Evolutionary conservation across 2,888 invertebrate species (phyloP).

Genomic region (Shargacucullia verbasci): DNA sequence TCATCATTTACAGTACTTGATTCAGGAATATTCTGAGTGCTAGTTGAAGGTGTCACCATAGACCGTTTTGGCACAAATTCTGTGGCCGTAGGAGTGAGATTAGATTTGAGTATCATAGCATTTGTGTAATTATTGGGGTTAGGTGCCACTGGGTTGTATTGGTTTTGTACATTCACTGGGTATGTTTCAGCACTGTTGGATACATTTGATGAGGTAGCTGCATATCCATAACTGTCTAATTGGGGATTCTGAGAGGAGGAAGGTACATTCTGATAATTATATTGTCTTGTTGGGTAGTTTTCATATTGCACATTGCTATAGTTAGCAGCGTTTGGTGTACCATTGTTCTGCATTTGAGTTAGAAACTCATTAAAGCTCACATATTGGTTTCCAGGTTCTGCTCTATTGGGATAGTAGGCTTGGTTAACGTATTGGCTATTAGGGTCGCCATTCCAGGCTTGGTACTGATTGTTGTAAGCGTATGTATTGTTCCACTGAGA

Average conservation of each 20-base stretch:
- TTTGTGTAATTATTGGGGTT: constrained; percentile 68
- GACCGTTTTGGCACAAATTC: constrained; percentile 88
- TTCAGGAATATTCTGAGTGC: constrained; percentile 67
- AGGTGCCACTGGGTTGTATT: constrained; percentile 61
- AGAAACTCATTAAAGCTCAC: constrained; percentile 84
- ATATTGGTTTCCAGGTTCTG: constrained; percentile 77
- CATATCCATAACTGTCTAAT: constrained; percentile 67
- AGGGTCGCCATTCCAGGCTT: constrained; percentile 77
- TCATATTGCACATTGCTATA: constrained; percentile 76
- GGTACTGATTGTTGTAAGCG: constrained; percentile 80
- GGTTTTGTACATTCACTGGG: constrained; percentile 65
- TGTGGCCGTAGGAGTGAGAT: constrained; percentile 87
- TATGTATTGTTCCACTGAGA: constrained; percentile 86
- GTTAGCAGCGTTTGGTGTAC: constrained; percentile 61
- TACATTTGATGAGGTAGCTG: constrained; percentile 62
- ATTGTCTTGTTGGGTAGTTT: constrained; percentile 73
- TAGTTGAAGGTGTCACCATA: constrained; percentile 61
- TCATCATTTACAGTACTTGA: constrained; percentile 55
- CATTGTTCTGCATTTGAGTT: constrained; percentile 78
- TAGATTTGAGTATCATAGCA: constrained; percentile 82
- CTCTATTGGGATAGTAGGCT: constrained; percentile 74
- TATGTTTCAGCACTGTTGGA: constrained; percentile 65
- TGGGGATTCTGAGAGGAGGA: constrained; percentile 71
- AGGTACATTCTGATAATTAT: constrained; percentile 76
- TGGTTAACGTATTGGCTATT: constrained; percentile 77